Percentiles rank a stretch among this genome's conserved stretches.
These are phyloP conservation scores for Melitaea cinxia DNA, from an alignment of 1,140 invertebrate species.

Conservation along the genomic window DNA sequence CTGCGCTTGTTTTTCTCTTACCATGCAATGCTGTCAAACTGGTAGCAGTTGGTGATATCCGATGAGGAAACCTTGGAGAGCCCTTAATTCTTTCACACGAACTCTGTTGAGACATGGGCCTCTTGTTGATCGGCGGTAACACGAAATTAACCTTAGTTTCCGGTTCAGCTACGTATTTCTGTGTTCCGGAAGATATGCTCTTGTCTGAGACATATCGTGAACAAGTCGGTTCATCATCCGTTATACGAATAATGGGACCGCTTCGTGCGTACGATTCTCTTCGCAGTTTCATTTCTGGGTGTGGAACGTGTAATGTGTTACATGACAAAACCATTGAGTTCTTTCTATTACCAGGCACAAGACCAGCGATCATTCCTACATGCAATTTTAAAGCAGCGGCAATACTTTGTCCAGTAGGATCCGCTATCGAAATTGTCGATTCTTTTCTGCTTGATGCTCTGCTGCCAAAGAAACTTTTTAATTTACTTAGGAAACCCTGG, in stretches of 20 bases:
- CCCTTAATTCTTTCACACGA: slow-evolving; percentile 82
- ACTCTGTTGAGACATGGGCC: slow-evolving; percentile 76
- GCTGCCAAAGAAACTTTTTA: slow-evolving; percentile 83
- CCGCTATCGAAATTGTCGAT: slow-evolving; percentile 84
- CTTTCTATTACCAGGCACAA: slow-evolving; percentile 84
- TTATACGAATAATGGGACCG: slow-evolving; percentile 79
- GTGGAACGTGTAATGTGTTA: slow-evolving; percentile 82
- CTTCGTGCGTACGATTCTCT: slow-evolving; percentile 82
- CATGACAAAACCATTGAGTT: slow-evolving; percentile 82
- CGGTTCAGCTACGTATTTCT: slow-evolving; percentile 75
- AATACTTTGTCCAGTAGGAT: slow-evolving; percentile 83
- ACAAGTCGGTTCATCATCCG: slow-evolving; percentile 72
- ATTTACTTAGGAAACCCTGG: slow-evolving; percentile 79
- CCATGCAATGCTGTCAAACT: slow-evolving; percentile 83
- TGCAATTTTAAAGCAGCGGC: slow-evolving; percentile 87
- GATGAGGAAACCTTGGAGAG: slow-evolving; percentile 87
- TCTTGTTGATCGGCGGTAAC: slow-evolving; percentile 81
- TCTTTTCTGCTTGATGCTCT: slow-evolving; percentile 84
- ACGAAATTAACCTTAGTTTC: slow-evolving; percentile 86
- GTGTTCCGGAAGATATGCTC: slow-evolving; percentile 46
- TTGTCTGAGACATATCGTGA: slow-evolving; percentile 68
- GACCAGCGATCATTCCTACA: slow-evolving; percentile 86
- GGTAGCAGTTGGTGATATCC: slow-evolving; percentile 84
- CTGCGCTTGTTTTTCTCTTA: slow-evolving; percentile 71
- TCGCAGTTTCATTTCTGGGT: slow-evolving; percentile 71